phyloP scores from a whole-genome alignment of 1,140 invertebrate species.

The Littorina saxatilis region DNA sequence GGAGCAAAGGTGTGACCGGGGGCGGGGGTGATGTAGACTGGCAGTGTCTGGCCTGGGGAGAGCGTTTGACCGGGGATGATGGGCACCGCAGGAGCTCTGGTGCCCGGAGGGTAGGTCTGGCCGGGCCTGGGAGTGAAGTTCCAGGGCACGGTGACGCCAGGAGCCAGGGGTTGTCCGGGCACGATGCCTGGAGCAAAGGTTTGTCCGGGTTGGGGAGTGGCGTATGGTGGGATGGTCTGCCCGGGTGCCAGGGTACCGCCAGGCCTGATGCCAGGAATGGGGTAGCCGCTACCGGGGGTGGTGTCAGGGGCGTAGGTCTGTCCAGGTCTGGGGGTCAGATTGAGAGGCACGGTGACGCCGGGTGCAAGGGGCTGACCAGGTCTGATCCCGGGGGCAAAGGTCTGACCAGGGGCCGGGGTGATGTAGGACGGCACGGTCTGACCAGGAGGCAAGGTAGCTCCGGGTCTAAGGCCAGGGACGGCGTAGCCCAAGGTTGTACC shows the following conservation, averaged over 20 bases:
- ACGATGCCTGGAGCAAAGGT: slow-evolving; percentile 54
- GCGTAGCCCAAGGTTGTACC: slow-evolving; percentile 3
- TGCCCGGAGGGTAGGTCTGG: slow-evolving; percentile 53
- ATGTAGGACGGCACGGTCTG: slow-evolving; percentile 46
- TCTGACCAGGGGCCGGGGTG: slow-evolving; percentile 56
- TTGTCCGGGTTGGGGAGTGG: slow-evolving; percentile 55
- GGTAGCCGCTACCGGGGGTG: slow-evolving; percentile 43
- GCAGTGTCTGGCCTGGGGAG: background rate
- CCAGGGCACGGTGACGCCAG: slow-evolving; percentile 43
- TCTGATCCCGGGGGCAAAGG: slow-evolving; percentile 50
- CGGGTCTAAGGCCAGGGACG: slow-evolving; percentile 31
- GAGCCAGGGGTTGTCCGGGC: slow-evolving; percentile 48
- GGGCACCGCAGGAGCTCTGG: slow-evolving; percentile 46
- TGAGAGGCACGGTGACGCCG: slow-evolving; percentile 34
- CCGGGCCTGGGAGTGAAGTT: slow-evolving; percentile 52
- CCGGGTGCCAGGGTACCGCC: slow-evolving; percentile 46
- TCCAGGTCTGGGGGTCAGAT: slow-evolving; percentile 44
- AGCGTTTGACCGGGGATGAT: slow-evolving; percentile 44
- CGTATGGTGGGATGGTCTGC: slow-evolving; percentile 38
- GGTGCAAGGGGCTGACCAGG: slow-evolving; percentile 52
- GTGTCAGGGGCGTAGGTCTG: slow-evolving; percentile 30
- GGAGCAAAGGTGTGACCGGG: slow-evolving; percentile 19
- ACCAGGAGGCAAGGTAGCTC: slow-evolving; percentile 39
- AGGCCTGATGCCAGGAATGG: slow-evolving; percentile 48
- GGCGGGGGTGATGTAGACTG: background rate